These are phyloP conservation scores for Trissonchulus sp. DNA, from an alignment of 2,888 invertebrate genomes.

Conservation along the genomic window DNA sequence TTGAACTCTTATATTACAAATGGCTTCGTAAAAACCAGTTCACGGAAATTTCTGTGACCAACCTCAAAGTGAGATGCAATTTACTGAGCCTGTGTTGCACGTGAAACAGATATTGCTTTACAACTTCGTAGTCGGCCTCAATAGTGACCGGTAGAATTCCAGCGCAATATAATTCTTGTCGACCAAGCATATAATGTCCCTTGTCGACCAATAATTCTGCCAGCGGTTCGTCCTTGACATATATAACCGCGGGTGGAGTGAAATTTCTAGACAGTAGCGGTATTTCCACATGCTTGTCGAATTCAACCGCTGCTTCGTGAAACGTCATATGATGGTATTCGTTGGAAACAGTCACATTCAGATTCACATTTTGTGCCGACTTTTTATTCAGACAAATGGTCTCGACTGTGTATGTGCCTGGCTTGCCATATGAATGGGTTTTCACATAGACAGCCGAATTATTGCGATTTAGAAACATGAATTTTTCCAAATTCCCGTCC, in stretches of 20 bases:
- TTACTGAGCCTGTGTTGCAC: neutral
- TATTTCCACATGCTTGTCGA: neutral
- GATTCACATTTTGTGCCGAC: neutral
- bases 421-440: constrained; percentile 15
- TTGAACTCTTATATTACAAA: too few relatives aligned
- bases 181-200: neutral
- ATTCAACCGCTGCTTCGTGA: neutral
- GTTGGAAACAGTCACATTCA: neutral
- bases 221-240: neutral
- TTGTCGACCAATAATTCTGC: neutral
- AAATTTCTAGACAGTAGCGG: neutral
- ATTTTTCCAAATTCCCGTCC: constrained; percentile 22
- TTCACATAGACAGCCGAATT: neutral
- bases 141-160: constrained; percentile 17
- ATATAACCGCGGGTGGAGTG: neutral
- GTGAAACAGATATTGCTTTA: neutral
- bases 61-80: neutral
- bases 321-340: neutral
- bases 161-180: constrained; percentile 21
- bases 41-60: too few relatives aligned
- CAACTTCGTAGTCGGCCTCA: constrained; percentile 18
- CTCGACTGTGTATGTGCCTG: constrained; percentile 4
- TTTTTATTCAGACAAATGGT: constrained; percentile 10
- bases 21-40: too few relatives aligned
- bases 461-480: constrained; percentile 22